A percentile compares a stretch with the other conserved stretches of the same genome.
Conservation (phyloP, 2,113 vertebrate species). For the Cariama cristata region DNA sequence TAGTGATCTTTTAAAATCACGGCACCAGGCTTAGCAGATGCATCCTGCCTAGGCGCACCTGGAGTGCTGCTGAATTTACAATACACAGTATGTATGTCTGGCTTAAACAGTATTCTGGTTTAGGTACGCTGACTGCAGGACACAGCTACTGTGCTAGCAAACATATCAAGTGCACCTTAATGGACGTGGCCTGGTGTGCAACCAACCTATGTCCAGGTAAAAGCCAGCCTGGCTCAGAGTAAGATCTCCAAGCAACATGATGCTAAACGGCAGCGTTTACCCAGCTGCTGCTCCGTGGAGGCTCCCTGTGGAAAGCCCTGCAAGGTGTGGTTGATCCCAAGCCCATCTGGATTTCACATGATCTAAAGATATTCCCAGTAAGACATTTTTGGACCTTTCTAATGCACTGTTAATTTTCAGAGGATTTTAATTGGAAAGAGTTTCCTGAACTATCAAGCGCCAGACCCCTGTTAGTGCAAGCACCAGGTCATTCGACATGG, state of each 20-base stretch:
- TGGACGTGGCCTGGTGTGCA: neutral
- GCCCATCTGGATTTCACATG: fast-evolving
- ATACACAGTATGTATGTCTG: neutral
- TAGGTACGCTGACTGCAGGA: neutral
- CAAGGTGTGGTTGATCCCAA: neutral
- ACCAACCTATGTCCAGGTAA: neutral
- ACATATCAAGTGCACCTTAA: neutral
- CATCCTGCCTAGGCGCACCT: neutral
- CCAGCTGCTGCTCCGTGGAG: neutral
- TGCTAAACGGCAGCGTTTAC: neutral
- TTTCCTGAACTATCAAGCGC: neutral
- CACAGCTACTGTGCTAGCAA: neutral
- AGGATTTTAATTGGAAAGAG: neutral
- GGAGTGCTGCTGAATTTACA: constrained; percentile 37
- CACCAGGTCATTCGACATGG: neutral
- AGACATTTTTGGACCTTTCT: neutral
- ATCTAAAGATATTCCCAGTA: neutral
- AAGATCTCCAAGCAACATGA: neutral
- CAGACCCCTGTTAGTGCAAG: neutral
- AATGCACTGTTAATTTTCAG: neutral
- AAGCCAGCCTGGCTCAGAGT: neutral
- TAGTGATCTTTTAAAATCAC: constrained; percentile 12
- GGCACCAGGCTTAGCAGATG: constrained; percentile 22
- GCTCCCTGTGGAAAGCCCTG: neutral
- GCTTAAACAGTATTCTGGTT: neutral